These are phyloP conservation scores for Chionis minor DNA, from an alignment of 2,113 vertebrate genomes.

Conservation along the genomic window DNA sequence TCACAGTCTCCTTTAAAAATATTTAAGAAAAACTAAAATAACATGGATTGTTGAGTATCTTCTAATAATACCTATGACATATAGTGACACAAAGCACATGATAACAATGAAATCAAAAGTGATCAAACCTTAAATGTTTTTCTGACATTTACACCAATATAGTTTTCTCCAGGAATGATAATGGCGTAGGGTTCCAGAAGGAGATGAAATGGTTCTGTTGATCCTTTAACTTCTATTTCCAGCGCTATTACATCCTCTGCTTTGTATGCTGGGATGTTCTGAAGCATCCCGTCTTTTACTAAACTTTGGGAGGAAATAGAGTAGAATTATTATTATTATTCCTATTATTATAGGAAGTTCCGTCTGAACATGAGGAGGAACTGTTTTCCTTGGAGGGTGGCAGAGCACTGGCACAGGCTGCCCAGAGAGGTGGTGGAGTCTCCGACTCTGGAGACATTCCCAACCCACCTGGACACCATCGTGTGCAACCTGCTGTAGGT, in stretches of 20 bases:
- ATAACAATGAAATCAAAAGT: neutral
- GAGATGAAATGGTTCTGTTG: constrained; percentile 80
- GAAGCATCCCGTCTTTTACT: constrained; percentile 2
- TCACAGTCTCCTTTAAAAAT: neutral
- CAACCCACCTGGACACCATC: no score
- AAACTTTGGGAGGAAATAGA: constrained; percentile 42
- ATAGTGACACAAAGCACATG: neutral
- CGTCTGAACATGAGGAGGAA: no score
- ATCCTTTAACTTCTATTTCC: constrained; percentile 90
- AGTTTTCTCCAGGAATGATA: constrained; percentile 84
- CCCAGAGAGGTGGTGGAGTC: no score
- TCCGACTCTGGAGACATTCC: no score
- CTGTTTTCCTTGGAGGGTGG: no score
- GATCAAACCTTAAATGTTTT: constrained; percentile 84
- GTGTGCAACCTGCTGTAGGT: no score
- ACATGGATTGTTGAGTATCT: neutral
- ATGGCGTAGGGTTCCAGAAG: constrained; percentile 88
- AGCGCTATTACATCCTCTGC: constrained; percentile 75
- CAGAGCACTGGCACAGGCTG: no score
- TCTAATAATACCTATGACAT: neutral
- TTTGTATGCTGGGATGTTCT: neutral
- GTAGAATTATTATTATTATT: neutral
- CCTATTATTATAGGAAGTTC: no score
- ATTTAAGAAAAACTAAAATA: neutral
- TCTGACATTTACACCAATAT: constrained; percentile 74